Evolutionary conservation across 2,797 vertebrate genomes (phyloP).

Genomic region (Mormyrops attenuatus): DNA sequence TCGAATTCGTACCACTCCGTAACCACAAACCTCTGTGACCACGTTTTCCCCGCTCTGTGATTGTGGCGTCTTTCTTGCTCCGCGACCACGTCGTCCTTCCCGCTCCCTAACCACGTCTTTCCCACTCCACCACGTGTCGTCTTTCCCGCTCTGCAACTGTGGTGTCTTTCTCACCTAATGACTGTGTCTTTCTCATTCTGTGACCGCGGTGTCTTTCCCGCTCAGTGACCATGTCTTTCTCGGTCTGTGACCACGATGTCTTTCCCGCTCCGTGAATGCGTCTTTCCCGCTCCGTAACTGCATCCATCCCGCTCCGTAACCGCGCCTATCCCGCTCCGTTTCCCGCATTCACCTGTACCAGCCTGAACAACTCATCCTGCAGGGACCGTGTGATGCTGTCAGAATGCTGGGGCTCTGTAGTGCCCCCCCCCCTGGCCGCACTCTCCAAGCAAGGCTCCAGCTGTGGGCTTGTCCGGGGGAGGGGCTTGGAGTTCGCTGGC

Average conservation of each 20-base stretch:
- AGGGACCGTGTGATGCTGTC: conserved; percentile 62
- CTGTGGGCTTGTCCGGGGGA: conserved; percentile 32
- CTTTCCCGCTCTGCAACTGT: background rate
- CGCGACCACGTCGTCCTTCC: background rate
- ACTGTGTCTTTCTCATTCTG: background rate
- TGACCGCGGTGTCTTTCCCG: background rate
- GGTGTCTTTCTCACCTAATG: too few species aligned
- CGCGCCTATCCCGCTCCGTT: background rate
- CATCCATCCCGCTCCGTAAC: background rate
- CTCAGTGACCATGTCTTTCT: background rate
- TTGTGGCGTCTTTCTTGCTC: background rate
- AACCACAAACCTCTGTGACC: background rate
- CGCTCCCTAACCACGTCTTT: background rate
- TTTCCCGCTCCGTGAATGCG: background rate
- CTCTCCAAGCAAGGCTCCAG: conserved; percentile 26
- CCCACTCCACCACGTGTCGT: background rate
- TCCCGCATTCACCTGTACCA: conserved; percentile 76
- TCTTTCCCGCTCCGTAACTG: background rate
- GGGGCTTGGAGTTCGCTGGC: conserved; percentile 17
- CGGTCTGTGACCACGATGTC: too few species aligned
- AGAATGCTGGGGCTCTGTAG: conserved; percentile 44
- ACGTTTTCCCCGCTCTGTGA: background rate
- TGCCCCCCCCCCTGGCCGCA: conserved; percentile 33
- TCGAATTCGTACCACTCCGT: background rate
- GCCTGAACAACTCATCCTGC: conserved; percentile 82